phyloP scores from a whole-genome alignment of 2,113 vertebrate species.

The Phodopus roborovskii region DNA sequence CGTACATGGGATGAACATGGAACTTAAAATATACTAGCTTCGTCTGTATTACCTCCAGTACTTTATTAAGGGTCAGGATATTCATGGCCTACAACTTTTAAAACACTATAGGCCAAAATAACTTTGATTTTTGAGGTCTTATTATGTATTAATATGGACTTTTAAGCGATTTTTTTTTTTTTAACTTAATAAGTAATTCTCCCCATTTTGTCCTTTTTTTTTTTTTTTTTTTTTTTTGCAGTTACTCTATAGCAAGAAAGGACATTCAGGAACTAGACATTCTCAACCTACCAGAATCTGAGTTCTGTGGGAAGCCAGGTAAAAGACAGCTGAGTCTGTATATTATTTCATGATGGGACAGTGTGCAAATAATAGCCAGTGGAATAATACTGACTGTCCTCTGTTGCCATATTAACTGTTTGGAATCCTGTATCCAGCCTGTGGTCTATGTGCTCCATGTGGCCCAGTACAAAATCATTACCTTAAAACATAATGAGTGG shows the following conservation, averaged over 20 bases:
- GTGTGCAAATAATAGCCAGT: background rate
- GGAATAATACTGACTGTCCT: constrained; percentile 9
- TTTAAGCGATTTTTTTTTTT: constrained; percentile 16
- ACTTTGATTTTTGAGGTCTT: constrained; percentile 40
- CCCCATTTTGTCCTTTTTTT: constrained; percentile 58
- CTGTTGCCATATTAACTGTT: background rate
- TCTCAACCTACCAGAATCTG: constrained; percentile 87
- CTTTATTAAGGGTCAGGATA: constrained; percentile 21
- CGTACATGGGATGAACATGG: background rate
- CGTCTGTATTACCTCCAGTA: background rate
- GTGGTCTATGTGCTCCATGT: background rate
- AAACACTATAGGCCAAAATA: constrained; percentile 39
- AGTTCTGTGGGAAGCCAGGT: constrained; percentile 92
- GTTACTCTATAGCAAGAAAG: constrained; percentile 93
- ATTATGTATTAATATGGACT: constrained; percentile 32
- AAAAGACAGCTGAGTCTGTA: constrained; percentile 70
- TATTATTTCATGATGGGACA: constrained; percentile 10
- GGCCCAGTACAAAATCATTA: background rate
- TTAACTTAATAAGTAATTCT: constrained; percentile 50
- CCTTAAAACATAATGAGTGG: background rate
- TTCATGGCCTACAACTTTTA: background rate
- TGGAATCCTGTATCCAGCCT: background rate
- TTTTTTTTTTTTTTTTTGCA: constrained; percentile 78
- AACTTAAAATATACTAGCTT: constrained; percentile 16
- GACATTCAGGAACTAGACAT: constrained; percentile 90